phyloP scores from a whole-genome alignment of 2,797 vertebrate species.

The Mustela erminea region DNA sequence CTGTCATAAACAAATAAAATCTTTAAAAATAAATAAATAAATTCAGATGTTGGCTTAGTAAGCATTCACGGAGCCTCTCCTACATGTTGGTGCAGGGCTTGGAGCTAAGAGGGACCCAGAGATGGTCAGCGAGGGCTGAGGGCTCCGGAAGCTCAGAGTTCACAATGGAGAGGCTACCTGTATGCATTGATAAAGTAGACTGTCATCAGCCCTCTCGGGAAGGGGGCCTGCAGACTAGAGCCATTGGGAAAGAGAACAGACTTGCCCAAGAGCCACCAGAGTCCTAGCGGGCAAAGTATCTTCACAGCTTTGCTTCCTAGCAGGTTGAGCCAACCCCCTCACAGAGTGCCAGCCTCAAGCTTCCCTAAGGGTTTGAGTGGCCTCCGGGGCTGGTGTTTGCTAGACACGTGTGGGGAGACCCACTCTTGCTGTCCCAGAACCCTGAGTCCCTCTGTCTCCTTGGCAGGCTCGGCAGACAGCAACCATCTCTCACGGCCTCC shows the following conservation, averaged over 20 bases:
- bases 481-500: not conserved
- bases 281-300: not conserved
- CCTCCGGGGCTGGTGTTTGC: not conserved
- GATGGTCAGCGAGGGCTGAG: no score
- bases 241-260: not conserved
- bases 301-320: not conserved
- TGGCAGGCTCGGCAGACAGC: not conserved
- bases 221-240: not conserved
- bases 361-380: not conserved
- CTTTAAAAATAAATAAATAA: not conserved
- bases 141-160: not conserved
- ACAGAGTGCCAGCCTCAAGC: not conserved
- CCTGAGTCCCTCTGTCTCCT: not conserved
- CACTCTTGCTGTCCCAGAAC: no score
- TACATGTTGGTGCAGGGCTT: not conserved
- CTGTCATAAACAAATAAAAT: no score
- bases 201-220: not conserved
- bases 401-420: not conserved
- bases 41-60: not conserved
- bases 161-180: not conserved
- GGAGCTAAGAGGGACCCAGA: not conserved
- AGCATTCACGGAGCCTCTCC: not conserved
- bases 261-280: fast-evolving
- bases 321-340: not conserved
- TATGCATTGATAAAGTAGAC: not conserved